phyloP scores from a whole-genome alignment of 2,113 vertebrate species.

The Rhinopomastus cyanomelas region DNA sequence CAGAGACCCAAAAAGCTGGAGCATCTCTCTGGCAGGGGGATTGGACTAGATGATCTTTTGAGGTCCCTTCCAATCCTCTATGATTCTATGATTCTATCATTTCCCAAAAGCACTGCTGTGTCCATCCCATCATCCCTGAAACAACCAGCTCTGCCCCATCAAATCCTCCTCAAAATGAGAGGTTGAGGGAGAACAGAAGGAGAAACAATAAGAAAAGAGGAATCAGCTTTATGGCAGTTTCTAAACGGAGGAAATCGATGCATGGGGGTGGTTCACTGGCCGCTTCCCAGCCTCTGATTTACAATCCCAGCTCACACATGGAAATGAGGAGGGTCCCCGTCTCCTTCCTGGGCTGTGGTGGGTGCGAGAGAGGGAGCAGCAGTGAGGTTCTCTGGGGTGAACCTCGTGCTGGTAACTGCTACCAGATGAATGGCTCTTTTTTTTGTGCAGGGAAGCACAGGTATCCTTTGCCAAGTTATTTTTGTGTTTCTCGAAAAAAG shows the following conservation, averaged over 20 bases:
- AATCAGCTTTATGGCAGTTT: neutral
- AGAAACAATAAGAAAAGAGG: neutral
- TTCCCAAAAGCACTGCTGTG: accelerated
- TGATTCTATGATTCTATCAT: no score
- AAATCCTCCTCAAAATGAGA: neutral
- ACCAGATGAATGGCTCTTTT: slow-evolving; percentile 9
- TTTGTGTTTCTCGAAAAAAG: neutral
- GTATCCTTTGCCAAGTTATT: neutral
- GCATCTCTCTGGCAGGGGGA: no score
- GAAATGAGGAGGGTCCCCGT: neutral
- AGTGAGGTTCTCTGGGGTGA: neutral
- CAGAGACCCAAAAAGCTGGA: accelerated
- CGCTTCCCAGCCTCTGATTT: accelerated
- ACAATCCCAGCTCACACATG: accelerated
- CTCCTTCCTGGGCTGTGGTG: no score
- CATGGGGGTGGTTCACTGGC: accelerated
- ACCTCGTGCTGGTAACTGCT: neutral
- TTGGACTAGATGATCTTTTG: no score
- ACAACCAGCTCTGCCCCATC: accelerated
- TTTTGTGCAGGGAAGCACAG: neutral
- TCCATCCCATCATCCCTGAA: accelerated
- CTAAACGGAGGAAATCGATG: neutral
- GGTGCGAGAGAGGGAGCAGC: neutral
- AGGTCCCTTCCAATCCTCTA: no score
- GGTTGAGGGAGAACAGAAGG: neutral